These are phyloP conservation scores for Hydrozoanthus gracilis DNA, from an alignment of 92 coral and sea anemone genomes.

Conservation along the genomic window DNA sequence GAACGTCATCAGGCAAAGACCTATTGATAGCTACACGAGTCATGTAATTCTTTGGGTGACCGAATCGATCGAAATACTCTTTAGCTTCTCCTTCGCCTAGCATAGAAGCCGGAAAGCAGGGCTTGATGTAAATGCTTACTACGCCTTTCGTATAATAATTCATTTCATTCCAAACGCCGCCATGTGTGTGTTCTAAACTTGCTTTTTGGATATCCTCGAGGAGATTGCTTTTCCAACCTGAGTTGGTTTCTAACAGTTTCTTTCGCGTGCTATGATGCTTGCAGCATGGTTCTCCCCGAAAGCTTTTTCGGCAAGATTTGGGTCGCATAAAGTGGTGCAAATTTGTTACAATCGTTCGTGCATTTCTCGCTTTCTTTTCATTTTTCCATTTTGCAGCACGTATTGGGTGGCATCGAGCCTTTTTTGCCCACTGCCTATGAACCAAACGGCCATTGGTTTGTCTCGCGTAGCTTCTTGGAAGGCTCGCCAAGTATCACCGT, in stretches of 20 bases:
- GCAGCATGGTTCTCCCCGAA: slow-evolving; percentile 50
- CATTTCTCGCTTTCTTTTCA: background rate
- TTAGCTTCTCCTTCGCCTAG: slow-evolving; percentile 25
- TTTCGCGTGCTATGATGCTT: too few relatives aligned
- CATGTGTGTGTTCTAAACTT: too few relatives aligned
- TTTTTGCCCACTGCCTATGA: background rate
- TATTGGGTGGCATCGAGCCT: background rate
- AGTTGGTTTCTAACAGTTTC: too few relatives aligned
- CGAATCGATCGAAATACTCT: slow-evolving; percentile 16
- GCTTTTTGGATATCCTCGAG: too few relatives aligned
- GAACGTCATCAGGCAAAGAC: background rate
- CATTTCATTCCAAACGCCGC: background rate
- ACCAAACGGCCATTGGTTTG: slow-evolving; percentile 25
- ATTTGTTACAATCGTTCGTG: slow-evolving; percentile 7
- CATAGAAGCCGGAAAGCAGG: slow-evolving; percentile 40
- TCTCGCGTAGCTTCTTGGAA: slow-evolving; percentile 13
- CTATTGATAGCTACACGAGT: slow-evolving; percentile 6
- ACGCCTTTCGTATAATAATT: slow-evolving; percentile 11
- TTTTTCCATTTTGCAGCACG: slow-evolving; percentile 19
- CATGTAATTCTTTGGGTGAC: slow-evolving; percentile 28
- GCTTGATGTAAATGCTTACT: slow-evolving; percentile 42
- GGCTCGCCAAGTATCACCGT: slow-evolving; percentile 20
- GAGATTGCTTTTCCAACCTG: too few relatives aligned
- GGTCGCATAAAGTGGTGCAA: background rate
- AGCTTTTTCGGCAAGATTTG: slow-evolving; percentile 14